Evolutionary conservation across 1,140 invertebrate genomes (phyloP), one percentile per base, ranked within the genome.

Genomic region (Panagrolaimus sp.): DNA sequence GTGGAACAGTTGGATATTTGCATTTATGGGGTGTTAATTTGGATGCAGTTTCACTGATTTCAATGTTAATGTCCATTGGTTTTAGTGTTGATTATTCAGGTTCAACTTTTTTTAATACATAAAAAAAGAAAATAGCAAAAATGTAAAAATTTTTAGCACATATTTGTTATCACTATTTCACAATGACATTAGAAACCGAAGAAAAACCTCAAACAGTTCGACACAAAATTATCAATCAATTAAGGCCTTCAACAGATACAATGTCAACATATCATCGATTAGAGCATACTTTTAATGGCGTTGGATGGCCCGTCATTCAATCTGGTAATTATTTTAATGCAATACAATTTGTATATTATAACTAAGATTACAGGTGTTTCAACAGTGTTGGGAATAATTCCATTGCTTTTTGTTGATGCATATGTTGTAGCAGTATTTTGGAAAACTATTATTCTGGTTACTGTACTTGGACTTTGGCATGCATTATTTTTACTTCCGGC

Each of bases 361-460:
- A 38, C 7, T 38, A 38, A 4, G 2, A 4, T 38, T 4, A 38
- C 31, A 38, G 31, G 31, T 38, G 46, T 77, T 8, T 68, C 61
- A 65, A 79, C 77, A 9, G 67, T 80, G 46, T 31, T 75, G 1
- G 78, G 78, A 45, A 79, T 79, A 74, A 73, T 81, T 27, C 78
- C 78, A 16, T 63, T 80, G n/a, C 69, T 81, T 25, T 79, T 81
- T 23, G 78, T 80, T 9, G 62, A 78, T 25, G 78, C 78, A 9
- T 80, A 80, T 63, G 78, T 80, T 3, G 78, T 80, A 4, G 79
- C 76, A 13, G 79, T 80, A 2, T 80, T 80, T 63, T 80, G 79
- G 79, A 80, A 80, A 48, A 81, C 79, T 1, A 79, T 80, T 9
- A 72, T 79, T 43, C 64, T 80, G 11, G 78, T 80, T 27, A 74